Percentiles rank a stretch among this genome's conserved stretches.
Conservation (phyloP, 1,140 invertebrate species). For the Physella acuta region DNA sequence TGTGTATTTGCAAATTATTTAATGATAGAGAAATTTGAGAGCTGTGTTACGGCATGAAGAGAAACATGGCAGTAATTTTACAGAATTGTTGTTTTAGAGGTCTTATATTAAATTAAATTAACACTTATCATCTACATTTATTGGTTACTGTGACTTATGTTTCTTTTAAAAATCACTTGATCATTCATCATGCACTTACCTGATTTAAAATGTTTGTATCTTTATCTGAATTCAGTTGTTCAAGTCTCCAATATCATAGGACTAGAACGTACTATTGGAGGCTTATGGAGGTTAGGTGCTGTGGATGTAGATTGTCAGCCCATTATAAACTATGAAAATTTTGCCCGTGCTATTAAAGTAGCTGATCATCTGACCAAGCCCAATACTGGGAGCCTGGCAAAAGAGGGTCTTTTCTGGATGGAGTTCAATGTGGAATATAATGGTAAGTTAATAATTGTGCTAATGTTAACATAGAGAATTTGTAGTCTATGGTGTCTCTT, state of each 20-base stretch:
- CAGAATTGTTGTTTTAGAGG: too few relatives aligned
- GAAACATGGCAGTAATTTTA: too few relatives aligned
- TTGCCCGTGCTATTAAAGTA: slow-evolving; percentile 33
- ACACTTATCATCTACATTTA: too few relatives aligned
- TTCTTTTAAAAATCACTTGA: too few relatives aligned
- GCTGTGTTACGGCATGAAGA: too few relatives aligned
- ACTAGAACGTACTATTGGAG: slow-evolving; percentile 38
- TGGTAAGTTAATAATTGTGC: too few relatives aligned
- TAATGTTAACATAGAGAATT: too few relatives aligned
- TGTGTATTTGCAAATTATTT: too few relatives aligned
- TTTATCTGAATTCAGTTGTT: slow-evolving; percentile 32
- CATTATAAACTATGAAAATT: slow-evolving; percentile 34
- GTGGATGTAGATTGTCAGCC: slow-evolving; percentile 36
- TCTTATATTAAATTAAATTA: too few relatives aligned
- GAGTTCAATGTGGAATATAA: slow-evolving; percentile 37
- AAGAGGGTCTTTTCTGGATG: slow-evolving; percentile 38
- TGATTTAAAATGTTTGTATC: background rate
- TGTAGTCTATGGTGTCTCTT: background rate
- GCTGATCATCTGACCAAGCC: slow-evolving; percentile 16
- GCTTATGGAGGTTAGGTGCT: slow-evolving; percentile 37
- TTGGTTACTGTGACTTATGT: too few relatives aligned
- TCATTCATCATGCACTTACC: too few relatives aligned
- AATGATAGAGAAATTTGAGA: too few relatives aligned
- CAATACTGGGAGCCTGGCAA: slow-evolving; percentile 19
- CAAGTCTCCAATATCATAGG: slow-evolving; percentile 42